Evolutionary conservation across 1,140 invertebrate species (phyloP).

Genomic region (Phenacoccus solenopsis): DNA sequence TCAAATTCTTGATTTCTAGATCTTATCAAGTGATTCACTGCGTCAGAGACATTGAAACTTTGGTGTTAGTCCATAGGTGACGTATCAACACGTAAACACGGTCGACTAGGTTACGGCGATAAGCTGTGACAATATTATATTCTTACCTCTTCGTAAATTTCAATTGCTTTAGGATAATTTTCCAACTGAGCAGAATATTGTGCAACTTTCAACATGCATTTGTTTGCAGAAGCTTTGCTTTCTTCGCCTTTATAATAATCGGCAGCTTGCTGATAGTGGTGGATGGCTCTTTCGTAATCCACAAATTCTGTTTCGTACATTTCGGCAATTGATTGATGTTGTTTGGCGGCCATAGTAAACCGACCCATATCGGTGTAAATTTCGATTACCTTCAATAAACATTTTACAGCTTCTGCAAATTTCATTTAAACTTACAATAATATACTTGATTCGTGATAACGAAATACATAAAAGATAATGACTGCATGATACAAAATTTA

Average conservation of each 20-base stretch:
- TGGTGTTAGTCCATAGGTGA: no score
- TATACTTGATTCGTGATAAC: no score
- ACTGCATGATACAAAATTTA: no score
- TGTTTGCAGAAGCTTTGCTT: conserved; percentile 88
- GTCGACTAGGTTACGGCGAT: no score
- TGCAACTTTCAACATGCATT: conserved; percentile 94
- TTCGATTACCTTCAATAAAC: conserved; percentile 87
- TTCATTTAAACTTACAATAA: no score
- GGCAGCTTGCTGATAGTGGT: conserved; percentile 95
- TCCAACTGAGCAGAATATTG: conserved; percentile 93
- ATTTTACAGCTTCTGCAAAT: conserved; percentile 82
- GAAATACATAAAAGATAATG: no score
- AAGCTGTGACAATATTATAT: conserved; percentile 11
- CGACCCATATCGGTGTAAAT: conserved; percentile 98
- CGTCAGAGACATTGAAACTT: no score
- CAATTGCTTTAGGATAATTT: conserved; percentile 93
- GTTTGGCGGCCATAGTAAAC: conserved; percentile 96
- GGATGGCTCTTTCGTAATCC: conserved; percentile 78
- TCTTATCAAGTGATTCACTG: no score
- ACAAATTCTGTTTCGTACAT: conserved; percentile 88
- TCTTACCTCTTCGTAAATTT: conserved; percentile 83
- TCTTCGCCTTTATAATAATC: conserved; percentile 89
- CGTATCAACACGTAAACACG: no score
- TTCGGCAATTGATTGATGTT: conserved; percentile 95
- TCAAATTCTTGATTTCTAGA: no score